Base-by-base conservation (phyloP, 2,888 invertebrate genomes). In the Trissonchulus latispiculum region DNA sequence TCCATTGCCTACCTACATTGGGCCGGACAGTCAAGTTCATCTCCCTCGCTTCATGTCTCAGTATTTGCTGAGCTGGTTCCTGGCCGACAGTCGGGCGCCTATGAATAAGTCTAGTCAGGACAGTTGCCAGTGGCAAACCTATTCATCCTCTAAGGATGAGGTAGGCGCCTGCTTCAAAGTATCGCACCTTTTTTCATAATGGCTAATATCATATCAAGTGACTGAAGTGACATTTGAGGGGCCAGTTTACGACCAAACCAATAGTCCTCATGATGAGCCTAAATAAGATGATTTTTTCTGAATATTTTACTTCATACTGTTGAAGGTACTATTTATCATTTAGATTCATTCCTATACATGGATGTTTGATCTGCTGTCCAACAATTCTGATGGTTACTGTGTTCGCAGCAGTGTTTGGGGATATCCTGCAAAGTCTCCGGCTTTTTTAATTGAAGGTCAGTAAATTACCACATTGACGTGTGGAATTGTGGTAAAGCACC, bases 381-480 rank as follows among this genome's bases (percentile, higher is more conserved):
- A 48, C 29, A 28, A 35, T 3, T 35, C 35, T 3, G 35, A n/a
- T 8, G 36, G 8, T 3, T 61, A 15, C 31, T 68, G 69, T 36
- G 8, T 68, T 3, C 69, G 69, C 33, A 68, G 69, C 36, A 36
- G 68, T 2, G 68, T 71, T 3, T 8, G 29, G 15, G 33, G 2
- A 2, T 71, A 23, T 1, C 1, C 23, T 2, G 72, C 72, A 1
- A 2, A 15, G 3, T 72, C 72, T 2, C 72, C 72, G 3, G 72
- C 72, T 28, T 72, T 72, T 35, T 61, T 66, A 62, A 71, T 71
- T 2, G 28, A 15, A 2, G 62, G 69, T 68, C 23, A 32, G 62
- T 29, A 66, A 18, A 18, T 33, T 33, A n/a, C 18, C 28, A 29
- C 29, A 64, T 64, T n/a, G 29, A n/a, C 64, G 8, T 36, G 23